Conservation (phyloP, 2,888 invertebrate genomes). For the Eupithecia insigniata region DNA sequence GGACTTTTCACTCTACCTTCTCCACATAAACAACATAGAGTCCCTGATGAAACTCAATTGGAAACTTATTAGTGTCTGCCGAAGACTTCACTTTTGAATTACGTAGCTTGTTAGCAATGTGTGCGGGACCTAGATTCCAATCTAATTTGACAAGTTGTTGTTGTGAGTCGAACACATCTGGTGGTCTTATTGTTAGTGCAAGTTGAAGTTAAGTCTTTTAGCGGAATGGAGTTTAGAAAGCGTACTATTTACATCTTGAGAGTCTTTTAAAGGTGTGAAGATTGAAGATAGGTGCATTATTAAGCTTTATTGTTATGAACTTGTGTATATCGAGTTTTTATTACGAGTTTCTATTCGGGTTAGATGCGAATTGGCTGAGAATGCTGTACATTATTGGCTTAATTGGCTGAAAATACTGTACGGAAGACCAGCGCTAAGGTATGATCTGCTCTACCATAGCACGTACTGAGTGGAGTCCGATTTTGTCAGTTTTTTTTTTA, state of each 20-base stretch:
- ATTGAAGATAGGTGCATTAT: background rate
- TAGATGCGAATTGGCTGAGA: background rate
- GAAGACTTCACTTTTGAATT: conserved; percentile 33
- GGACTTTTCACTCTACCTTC: background rate
- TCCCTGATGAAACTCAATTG: background rate
- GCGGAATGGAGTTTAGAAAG: conserved; percentile 5
- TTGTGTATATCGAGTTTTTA: background rate
- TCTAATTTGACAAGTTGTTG: conserved; percentile 32
- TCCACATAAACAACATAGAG: background rate
- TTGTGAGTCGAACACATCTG: conserved; percentile 6
- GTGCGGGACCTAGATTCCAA: conserved; percentile 33
- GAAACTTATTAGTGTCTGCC: background rate
- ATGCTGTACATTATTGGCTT: background rate
- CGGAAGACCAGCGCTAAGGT: no score
- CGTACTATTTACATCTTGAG: background rate
- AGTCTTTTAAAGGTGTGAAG: background rate
- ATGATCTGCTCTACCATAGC: no score
- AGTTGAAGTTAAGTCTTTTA: conserved; percentile 1
- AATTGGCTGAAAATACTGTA: no score
- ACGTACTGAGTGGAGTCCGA: no score
- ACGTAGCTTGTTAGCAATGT: conserved; percentile 28
- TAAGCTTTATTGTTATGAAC: background rate
- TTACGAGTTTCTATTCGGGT: background rate
- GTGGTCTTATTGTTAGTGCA: background rate
- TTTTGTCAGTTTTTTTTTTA: no score